Evolutionary conservation across 2,888 invertebrate genomes (phyloP), one percentile per base, ranked within the genome.

Genomic region (Drosophila glabriapex): DNA sequence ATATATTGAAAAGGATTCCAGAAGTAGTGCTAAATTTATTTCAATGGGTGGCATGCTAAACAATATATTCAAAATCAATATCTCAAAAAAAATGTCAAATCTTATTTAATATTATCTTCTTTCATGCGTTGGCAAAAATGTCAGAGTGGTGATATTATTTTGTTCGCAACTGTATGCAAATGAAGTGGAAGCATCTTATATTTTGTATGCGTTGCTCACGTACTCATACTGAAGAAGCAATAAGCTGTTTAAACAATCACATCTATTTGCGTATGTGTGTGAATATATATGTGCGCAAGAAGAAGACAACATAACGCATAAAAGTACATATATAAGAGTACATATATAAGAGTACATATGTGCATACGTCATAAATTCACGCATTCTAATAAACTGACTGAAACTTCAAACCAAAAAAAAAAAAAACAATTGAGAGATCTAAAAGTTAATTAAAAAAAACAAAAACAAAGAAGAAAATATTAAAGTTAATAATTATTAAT

Each of bases 201-300:
- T 43, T 14, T 22, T 22, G 22, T 16, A 46, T 25, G 46, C 46
- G 25, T 46, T 9, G 22, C 46, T 25, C 67, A 59, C 62, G 43
- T 74, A 63, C 70, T 79, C 69, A 64, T 67, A 82, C 59, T 52
- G 65, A 83, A 63, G 72, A 90, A 91, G 85, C 85, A 91, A 86
- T 91, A 85, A 66, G 90, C 80, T 82, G 83, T 79, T 85, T 76
- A 91, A 76, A 89, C 85, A 85, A 85, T 85, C 85, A 89, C 68
- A 52, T 61, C 54, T 55, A 56, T 65, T 33, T 64, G 60, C 43
- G 37, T 9, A 63, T 67, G 43, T 58, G 49, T 70, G 22, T 58
- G 46, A 53, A 53, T 31, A 58, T 56, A 31, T 53, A 39, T 46
- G 33, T 46, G 16, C 22, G 16, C 25, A 25, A 25, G 9, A 46